A percentile compares a stretch with the other conserved stretches of the same genome.
Conservation (phyloP, 2,888 invertebrate species). For the Perithous albicinctus region DNA sequence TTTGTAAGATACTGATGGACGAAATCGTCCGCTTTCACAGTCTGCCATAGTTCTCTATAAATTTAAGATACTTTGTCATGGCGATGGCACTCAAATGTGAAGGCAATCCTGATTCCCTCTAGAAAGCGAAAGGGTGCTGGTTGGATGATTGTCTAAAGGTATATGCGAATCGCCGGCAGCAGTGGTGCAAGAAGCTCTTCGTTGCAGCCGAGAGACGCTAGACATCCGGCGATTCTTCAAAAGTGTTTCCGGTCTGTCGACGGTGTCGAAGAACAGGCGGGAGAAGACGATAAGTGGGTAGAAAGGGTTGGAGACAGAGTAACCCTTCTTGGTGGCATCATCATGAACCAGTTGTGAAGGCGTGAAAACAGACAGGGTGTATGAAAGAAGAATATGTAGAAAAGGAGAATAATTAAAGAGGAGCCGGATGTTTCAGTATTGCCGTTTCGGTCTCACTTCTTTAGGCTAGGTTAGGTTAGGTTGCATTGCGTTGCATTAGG, state of each 20-base stretch:
- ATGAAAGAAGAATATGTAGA: too few relatives aligned
- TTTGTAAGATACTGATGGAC: too few relatives aligned
- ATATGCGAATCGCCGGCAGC: neutral
- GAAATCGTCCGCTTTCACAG: neutral
- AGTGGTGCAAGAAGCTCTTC: slow-evolving; percentile 1
- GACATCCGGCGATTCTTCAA: slow-evolving; percentile 60
- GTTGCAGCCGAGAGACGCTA: slow-evolving; percentile 25
- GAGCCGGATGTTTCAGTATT: too few relatives aligned
- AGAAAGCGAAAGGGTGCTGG: slow-evolving; percentile 9
- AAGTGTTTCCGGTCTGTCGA: slow-evolving; percentile 59
- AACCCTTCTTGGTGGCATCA: neutral
- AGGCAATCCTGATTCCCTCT: slow-evolving; percentile 26
- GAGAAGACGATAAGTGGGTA: slow-evolving; percentile 24
- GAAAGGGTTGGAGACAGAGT: neutral
- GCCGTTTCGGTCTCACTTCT: too few relatives aligned
- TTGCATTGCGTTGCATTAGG: too few relatives aligned
- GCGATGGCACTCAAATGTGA: neutral
- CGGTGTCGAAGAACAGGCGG: slow-evolving; percentile 31
- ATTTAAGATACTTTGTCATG: neutral
- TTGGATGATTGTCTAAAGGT: neutral
- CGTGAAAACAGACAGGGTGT: too few relatives aligned
- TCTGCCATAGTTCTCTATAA: neutral
- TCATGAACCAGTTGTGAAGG: slow-evolving; percentile 1
- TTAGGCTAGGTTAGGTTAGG: too few relatives aligned
- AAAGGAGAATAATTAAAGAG: too few relatives aligned